Evolutionary conservation across 2,797 vertebrate genomes (phyloP), one percentile per base, ranked within the genome.

Genomic region (Siniperca scherzeri): DNA sequence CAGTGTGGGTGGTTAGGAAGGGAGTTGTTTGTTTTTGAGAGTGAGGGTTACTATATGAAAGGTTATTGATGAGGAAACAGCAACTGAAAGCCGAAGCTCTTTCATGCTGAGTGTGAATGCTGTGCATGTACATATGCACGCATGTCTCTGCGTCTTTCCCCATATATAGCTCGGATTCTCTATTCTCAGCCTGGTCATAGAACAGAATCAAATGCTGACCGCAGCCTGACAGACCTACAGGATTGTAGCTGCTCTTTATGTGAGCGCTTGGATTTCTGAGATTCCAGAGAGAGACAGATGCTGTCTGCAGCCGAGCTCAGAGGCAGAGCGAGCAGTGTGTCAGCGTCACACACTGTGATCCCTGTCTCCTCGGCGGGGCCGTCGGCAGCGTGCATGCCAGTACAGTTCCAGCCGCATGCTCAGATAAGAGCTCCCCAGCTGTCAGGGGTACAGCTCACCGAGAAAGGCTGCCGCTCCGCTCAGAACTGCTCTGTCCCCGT

Each of bases 401-500:
- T 74, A 68, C 79, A 88, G 86, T 86, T 93, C 86, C 88, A 91
- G 87, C 88, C 88, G 81, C 78, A 57, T 81, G 85, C 88, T 87
- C 88, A 91, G 91, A 93, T 92, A 91, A 95, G 87, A 93, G 88
- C 77, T 82, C 85, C 88, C 86, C 87, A 88, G 92, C 88, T 92
- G 90, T 91, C 85, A 83, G 87, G 82, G 78, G 73, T 66, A 73
- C 85, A 80, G 74, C 91, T 86, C 88, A 59, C 72, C 27, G 64
- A 90, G 83, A 75, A 76, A 80, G 75, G 48, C 82, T 78, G 83
- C 59, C 3, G 38, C 80, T 76, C 65, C 12, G 22, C 86, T 81
- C 81, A 71, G 67, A 90, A 61, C 76, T 27, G 75, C 83, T 80
- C 59, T 14, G 57, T 78, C 75, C 72, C 36, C 42, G 38, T 86